phyloP scores from a whole-genome alignment of 2,113 vertebrate genomes.

The Syrrhaptes paradoxus region DNA sequence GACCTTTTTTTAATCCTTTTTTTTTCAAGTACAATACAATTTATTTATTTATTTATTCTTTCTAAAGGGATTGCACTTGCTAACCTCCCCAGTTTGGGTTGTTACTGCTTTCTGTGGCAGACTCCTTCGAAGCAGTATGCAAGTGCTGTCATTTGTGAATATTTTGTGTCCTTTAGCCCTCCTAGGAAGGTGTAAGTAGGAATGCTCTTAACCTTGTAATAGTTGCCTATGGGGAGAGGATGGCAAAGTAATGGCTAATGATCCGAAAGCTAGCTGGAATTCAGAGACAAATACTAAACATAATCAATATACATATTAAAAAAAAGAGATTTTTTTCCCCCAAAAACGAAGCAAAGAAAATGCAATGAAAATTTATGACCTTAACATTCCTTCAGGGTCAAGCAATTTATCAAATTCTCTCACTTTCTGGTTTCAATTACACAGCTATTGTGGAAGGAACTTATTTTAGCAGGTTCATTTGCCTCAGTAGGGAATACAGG shows the following conservation, averaged over 20 bases:
- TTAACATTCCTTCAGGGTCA: constrained; percentile 97
- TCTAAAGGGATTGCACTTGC: constrained; percentile 40
- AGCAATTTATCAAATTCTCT: constrained; percentile 99
- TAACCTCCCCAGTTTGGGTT: background rate
- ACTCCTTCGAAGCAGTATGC: background rate
- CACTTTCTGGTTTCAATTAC: constrained; percentile 99
- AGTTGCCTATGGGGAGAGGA: constrained; percentile 11
- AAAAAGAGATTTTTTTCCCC: constrained; percentile 38
- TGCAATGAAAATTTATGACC: constrained; percentile 95
- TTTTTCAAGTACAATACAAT: background rate
- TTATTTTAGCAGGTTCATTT: constrained; percentile 99
- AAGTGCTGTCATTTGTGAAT: constrained; percentile 3
- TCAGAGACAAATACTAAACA: constrained; percentile 74
- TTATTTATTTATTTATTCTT: constrained; percentile 2
- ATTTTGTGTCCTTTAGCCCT: background rate
- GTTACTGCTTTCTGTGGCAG: background rate
- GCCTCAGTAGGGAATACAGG: constrained; percentile 93
- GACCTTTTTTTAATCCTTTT: constrained; percentile 11
- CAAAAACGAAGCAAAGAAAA: constrained; percentile 71
- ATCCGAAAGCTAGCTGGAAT: constrained; percentile 68
- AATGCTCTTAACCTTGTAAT: constrained; percentile 9
- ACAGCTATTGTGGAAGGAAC: constrained; percentile 93
- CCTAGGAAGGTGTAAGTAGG: constrained; percentile 11
- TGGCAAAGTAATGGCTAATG: constrained; percentile 42
- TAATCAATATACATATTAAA: constrained; percentile 62